Base-by-base conservation (phyloP, 2,888 invertebrate genomes). In the Scaeva pyrastri region DNA sequence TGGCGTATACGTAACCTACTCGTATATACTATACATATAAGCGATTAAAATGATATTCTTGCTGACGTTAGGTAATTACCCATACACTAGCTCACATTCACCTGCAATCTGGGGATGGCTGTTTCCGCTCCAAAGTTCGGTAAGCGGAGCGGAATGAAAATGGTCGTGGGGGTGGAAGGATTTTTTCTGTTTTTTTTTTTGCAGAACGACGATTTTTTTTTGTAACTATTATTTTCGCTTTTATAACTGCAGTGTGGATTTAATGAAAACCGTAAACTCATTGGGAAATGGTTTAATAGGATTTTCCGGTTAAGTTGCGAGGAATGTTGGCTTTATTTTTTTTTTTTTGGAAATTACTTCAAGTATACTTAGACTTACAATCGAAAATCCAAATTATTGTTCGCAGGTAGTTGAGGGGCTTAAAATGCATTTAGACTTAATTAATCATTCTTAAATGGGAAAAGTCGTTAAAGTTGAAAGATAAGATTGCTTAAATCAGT, bases 11-110 rank as follows among this genome's bases (percentile, higher is more conserved):
- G 2, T 39, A 26, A 26, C 26, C 26, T 26, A 26, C 26, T 26
- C 26, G 5, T 6, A 26, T 26, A 26, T 26, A 39, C 31, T 31
- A 50, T 23, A 21, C 1, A 14, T 23, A 43, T 75, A 76, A 60
- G 84, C 80, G 85, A 80, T 85, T 85, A 85, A 85, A 85, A 85
- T 80, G 80, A 85, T 85, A 85, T 85, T 80, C 75, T 73, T 77
- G 85, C 85, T 85, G 85, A 85, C 85, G 81, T 80, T 80, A 81
- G 85, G 85, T 85, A 85, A 85, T 81, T 85, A 80, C 70, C 72
- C 58, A 52, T 26, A 68, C 39, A 39, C 74, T 2, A 45, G 48
- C 12, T 55, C 16, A 7, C 43, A 45, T 10, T 50, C 14, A 62
- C 48, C 50, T 64, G 75, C 58, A 71, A 70, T 55, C 23, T 58